Conservation (phyloP, 37 sponge, comb jelly and placozoan species). For the Spongilla lacustris region DNA sequence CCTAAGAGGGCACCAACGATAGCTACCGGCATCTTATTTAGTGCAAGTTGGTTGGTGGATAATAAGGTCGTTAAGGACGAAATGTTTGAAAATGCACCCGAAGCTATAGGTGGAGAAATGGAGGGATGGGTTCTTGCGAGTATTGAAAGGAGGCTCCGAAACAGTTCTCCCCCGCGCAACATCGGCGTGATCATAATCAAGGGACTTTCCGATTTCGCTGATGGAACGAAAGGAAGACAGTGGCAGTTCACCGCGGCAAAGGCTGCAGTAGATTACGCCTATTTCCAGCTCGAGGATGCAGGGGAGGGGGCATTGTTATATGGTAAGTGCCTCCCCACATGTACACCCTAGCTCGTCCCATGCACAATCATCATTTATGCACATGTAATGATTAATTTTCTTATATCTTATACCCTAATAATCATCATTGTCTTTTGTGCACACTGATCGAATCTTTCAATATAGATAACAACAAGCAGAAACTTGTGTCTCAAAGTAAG, state of each 20-base stretch:
- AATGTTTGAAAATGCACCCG: slow-evolving; percentile 1
- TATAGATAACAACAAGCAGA: too few species aligned
- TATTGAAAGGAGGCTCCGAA: not conserved
- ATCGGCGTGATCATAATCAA: slow-evolving; percentile 21
- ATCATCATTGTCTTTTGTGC: too few species aligned
- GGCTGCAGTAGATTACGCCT: slow-evolving; percentile 19
- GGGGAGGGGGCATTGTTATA: not conserved
- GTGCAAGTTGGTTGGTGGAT: not conserved
- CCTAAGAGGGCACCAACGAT: not conserved
- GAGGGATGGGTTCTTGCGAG: slow-evolving; percentile 8
- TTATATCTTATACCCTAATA: too few species aligned
- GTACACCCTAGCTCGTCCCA: too few species aligned
- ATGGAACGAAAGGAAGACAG: not conserved
- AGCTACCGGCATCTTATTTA: not conserved
- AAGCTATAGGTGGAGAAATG: slow-evolving; percentile 36
- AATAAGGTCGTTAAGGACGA: not conserved
- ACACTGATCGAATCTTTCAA: too few species aligned
- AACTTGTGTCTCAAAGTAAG: too few species aligned
- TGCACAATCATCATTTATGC: too few species aligned
- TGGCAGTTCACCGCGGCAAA: slow-evolving; percentile 40
- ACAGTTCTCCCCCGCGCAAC: not conserved
- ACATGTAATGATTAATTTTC: too few species aligned
- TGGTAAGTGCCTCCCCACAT: not conserved
- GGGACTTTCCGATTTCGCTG: slow-evolving; percentile 23
- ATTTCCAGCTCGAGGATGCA: not conserved